Evolutionary conservation across 1,140 invertebrate genomes (phyloP), one percentile per base, ranked within the genome.

Genomic region (Vanessa atalanta): DNA sequence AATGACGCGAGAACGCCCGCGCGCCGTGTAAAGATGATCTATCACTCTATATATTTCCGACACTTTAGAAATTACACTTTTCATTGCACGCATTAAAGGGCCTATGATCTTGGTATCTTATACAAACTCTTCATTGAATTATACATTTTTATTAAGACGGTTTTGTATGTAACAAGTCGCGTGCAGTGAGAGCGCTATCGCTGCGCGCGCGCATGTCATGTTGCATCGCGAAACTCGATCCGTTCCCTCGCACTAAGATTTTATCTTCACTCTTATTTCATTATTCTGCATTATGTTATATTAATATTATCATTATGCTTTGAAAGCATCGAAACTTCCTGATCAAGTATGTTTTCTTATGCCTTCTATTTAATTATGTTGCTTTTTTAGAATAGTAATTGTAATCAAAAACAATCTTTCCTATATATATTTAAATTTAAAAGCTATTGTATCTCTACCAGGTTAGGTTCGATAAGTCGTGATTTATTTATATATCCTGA

Each of bases 1-100:
- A 74, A 69, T 87, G 87, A 90, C 84, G 82, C 70, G 73, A 78
- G 85, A 88, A 86, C 89, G 88, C 87, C 86, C 85, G 88, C 83
- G 81, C 79, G 75, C 76, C 47, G 61, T 26, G 60, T 51, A 16
- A 70, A 57, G 63, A 71, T 70, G 73, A 71, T 75, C 73, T 75
- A 75, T 63, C 14, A 75, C 72, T 70, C 68, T 20, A 70, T 70
- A 61, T 69, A 70, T 70, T 60, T 43, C 57, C 68, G 47, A 70
- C 60, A 63, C 57, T 70, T 63, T 37, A 61, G 47, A 9, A 31
- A 70, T 70, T 70, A 70, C 57, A 70, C 47, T 47, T 37, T 70
- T 43, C 68, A 64, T 70, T 70, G 68, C 57, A 11, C 15, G 53
- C 43, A 47, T 20, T 31, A 37, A 31, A 31, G 12, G 57, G 31